Conservation (phyloP, 2,797 vertebrate genomes). For the Sebastes kiyomatsui region DNA sequence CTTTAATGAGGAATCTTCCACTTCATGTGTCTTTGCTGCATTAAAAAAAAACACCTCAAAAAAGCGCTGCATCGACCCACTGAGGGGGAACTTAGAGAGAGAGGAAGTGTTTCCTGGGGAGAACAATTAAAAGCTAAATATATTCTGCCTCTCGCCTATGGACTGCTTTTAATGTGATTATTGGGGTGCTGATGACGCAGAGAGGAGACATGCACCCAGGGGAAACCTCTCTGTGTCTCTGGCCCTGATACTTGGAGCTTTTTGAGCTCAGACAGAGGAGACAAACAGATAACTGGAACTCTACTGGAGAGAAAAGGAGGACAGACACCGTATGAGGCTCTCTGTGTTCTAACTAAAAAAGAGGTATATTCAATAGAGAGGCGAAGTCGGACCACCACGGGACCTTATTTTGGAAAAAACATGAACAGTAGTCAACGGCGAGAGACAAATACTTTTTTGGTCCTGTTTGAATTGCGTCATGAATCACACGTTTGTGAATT, state of each 20-base stretch:
- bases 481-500: too few relatives aligned
- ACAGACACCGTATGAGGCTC: background rate
- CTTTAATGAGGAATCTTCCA: conserved; percentile 71
- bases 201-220: conserved; percentile 30
- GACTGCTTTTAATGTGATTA: conserved; percentile 42
- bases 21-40: conserved; percentile 43
- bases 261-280: background rate
- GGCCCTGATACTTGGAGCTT: background rate
- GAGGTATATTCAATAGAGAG: background rate
- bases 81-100: conserved; percentile 11
- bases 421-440: too few relatives aligned
- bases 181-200: conserved; percentile 37
- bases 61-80: background rate
- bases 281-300: background rate
- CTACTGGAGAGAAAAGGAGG: background rate
- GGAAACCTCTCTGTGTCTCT: conserved; percentile 8
- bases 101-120: conserved; percentile 37
- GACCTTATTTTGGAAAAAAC: too few relatives aligned
- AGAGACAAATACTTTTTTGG: too few relatives aligned
- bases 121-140: conserved; percentile 62
- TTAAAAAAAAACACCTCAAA: conserved; percentile 19
- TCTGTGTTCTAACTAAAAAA: background rate
- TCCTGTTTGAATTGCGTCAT: too few relatives aligned
- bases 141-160: conserved; percentile 35
- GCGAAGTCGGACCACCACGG: too few relatives aligned